Conservation (phyloP, 2,888 invertebrate genomes). For the Pimpla rufipes region DNA sequence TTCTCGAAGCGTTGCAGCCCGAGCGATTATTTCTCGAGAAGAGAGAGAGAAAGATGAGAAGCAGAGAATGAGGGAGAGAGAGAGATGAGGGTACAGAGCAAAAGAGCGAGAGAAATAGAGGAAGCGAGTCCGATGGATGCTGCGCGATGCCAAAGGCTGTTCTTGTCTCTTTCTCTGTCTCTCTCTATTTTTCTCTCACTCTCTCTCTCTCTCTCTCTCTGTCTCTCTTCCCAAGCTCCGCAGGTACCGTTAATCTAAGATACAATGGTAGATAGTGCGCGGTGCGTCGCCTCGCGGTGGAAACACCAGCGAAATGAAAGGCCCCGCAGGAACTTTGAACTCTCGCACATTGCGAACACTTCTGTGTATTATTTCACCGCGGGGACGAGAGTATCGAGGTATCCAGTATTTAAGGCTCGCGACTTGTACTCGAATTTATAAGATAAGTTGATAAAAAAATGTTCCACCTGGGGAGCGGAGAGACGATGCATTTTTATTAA, state of each 20-base stretch:
- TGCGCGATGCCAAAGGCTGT: constrained; percentile 43
- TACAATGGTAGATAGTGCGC: constrained; percentile 74
- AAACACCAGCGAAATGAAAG: not conserved
- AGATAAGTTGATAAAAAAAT: too few relatives aligned
- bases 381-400: not conserved
- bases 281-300: not conserved
- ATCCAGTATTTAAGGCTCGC: too few relatives aligned
- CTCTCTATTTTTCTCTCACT: constrained; percentile 17
- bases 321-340: not conserved
- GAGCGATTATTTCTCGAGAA: constrained; percentile 61
- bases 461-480: too few relatives aligned
- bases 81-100: not conserved
- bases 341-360: not conserved
- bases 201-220: constrained; percentile 11
- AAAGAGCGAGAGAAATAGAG: constrained; percentile 49
- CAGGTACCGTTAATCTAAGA: constrained; percentile 80
- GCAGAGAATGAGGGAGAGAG: constrained; percentile 8
- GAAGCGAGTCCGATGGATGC: constrained; percentile 57
- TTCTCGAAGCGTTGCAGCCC: constrained; percentile 61
- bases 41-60: constrained; percentile 2
- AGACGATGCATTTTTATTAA: too few relatives aligned
- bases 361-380: not conserved
- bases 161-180: constrained; percentile 23
- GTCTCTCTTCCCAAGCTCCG: constrained; percentile 58
- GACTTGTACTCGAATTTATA: too few relatives aligned